Evolutionary conservation across 2,888 invertebrate genomes (phyloP).

Genomic region (Ethmia dodecea): DNA sequence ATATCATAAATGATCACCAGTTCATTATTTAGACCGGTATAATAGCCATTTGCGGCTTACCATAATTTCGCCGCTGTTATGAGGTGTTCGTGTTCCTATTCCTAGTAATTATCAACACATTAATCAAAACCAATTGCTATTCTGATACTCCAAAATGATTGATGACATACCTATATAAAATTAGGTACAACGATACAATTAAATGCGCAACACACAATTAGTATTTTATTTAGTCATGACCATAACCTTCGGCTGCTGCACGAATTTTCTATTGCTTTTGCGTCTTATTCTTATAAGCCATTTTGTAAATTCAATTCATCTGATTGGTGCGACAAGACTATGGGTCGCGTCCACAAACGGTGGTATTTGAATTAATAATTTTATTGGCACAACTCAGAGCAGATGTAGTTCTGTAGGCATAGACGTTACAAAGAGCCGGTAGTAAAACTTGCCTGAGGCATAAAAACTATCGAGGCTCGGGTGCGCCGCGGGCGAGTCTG

Average conservation of each 20-base stretch:
- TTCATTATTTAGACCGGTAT: slow-evolving; percentile 21
- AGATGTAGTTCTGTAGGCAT: not conserved
- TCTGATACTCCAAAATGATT: slow-evolving; percentile 46
- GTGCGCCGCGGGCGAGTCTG: slow-evolving; percentile 41
- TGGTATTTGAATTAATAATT: not conserved
- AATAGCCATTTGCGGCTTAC: slow-evolving; percentile 36
- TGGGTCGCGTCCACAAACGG: not conserved
- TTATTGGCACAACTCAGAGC: not conserved
- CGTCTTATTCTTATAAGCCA: not conserved
- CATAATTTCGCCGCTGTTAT: slow-evolving; percentile 23
- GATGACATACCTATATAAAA: slow-evolving; percentile 36
- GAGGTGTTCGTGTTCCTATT: slow-evolving; percentile 29
- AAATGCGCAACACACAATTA: slow-evolving; percentile 22
- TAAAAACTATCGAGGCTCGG: slow-evolving; percentile 43
- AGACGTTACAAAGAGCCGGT: slow-evolving; percentile 31
- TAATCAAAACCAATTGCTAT: slow-evolving; percentile 49
- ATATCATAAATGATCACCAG: not conserved
- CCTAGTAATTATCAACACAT: slow-evolving; percentile 47
- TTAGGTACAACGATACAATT: slow-evolving; percentile 31
- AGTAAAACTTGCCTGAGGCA: slow-evolving; percentile 38
- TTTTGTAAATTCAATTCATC: too few species aligned
- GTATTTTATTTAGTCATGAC: slow-evolving; percentile 20
- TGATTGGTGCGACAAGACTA: not conserved
- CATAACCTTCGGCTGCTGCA: slow-evolving; percentile 23
- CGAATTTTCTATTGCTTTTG: slow-evolving; percentile 7